phyloP scores from a whole-genome alignment of 2,113 vertebrate genomes.

The Hiodon alosoides region DNA sequence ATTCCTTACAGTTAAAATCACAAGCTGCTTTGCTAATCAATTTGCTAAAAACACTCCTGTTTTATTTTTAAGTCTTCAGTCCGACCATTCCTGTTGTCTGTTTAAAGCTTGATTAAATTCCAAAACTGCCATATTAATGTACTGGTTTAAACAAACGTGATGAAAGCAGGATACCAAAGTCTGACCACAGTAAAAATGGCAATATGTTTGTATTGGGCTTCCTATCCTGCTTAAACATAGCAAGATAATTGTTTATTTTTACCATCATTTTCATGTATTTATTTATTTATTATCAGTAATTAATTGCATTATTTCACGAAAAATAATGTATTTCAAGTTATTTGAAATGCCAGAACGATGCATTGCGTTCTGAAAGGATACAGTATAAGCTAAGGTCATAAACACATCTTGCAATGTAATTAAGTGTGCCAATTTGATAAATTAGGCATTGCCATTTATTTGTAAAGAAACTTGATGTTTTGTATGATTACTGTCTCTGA shows the following conservation, averaged over 20 bases:
- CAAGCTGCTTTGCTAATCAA: too few species aligned
- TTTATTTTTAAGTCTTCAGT: too few species aligned
- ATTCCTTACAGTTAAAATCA: too few species aligned
- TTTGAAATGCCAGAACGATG: not conserved
- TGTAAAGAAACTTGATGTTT: not conserved
- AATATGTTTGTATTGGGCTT: conserved; percentile 6
- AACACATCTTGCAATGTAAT: not conserved
- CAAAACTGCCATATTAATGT: not conserved
- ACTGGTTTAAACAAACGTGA: not conserved
- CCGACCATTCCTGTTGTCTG: too few species aligned
- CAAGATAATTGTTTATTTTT: conserved; percentile 1
- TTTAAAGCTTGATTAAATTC: not conserved
- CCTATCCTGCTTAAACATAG: not conserved
- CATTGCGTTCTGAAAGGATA: not conserved
- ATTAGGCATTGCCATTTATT: not conserved
- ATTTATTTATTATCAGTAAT: conserved; percentile 1
- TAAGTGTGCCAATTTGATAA: not conserved
- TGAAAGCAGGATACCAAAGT: not conserved
- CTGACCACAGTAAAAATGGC: not conserved
- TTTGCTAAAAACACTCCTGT: too few species aligned
- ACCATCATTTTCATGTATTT: too few species aligned
- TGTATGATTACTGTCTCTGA: not conserved
- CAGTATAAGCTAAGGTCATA: not conserved
- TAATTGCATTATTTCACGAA: conserved; percentile 17
- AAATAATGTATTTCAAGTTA: not conserved